These are phyloP conservation scores for Ophioninae sp. DNA, from an alignment of 2,888 invertebrate genomes.

Conservation along the genomic window DNA sequence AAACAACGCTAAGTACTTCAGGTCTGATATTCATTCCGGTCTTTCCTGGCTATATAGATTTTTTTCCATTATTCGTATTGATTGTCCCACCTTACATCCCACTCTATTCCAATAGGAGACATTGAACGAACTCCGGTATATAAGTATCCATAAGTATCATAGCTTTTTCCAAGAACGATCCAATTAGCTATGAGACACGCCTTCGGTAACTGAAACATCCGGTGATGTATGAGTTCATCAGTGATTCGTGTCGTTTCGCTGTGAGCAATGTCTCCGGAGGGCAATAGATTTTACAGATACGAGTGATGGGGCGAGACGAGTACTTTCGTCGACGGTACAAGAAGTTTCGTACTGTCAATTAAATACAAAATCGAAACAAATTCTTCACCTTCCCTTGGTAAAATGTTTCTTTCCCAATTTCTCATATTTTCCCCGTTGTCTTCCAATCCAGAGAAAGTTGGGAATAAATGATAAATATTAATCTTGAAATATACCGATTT, in stretches of 20 bases:
- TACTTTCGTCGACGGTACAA: too few relatives aligned
- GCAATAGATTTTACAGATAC: neutral
- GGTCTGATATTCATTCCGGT: conserved; percentile 53
- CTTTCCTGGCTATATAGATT: neutral
- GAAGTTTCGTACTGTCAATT: too few relatives aligned
- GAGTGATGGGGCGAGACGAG: neutral
- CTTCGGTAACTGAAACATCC: neutral
- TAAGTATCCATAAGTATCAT: neutral
- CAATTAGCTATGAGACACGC: neutral
- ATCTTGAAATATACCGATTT: too few relatives aligned
- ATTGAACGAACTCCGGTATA: neutral
- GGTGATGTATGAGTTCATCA: neutral
- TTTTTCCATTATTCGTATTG: neutral
- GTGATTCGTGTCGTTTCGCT: neutral
- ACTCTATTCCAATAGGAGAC: neutral
- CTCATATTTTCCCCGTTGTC: too few relatives aligned
- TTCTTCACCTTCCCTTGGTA: too few relatives aligned
- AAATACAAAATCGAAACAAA: too few relatives aligned
- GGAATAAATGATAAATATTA: too few relatives aligned
- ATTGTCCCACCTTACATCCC: neutral
- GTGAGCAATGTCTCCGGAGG: neutral
- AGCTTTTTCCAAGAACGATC: neutral
- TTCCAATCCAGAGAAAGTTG: too few relatives aligned
- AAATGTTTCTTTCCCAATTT: too few relatives aligned
- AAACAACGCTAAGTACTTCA: conserved; percentile 65